Evolutionary conservation across 2,797 vertebrate species (phyloP).

Genomic region (Hyperoplus immaculatus): DNA sequence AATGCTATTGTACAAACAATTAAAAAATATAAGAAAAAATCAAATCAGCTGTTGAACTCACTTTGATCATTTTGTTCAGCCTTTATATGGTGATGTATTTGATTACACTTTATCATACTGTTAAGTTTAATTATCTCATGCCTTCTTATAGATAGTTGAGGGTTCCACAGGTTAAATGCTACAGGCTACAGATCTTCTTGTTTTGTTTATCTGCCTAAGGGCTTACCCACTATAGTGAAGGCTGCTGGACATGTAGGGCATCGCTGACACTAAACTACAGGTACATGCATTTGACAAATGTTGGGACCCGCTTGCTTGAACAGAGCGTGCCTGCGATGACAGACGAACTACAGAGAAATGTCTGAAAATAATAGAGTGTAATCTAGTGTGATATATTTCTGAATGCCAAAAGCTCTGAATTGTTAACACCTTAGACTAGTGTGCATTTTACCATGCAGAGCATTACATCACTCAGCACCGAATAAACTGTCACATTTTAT

Average conservation of each 20-base stretch:
- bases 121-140: background rate
- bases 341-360: background rate
- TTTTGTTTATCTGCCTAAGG: background rate
- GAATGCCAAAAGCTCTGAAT: background rate
- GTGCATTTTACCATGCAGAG: slow-evolving; percentile 19
- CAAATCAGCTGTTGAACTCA: too few relatives aligned
- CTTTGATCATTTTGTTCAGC: too few relatives aligned
- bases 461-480: slow-evolving; percentile 47
- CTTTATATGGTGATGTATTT: background rate
- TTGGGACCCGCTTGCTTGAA: background rate
- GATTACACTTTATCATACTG: background rate
- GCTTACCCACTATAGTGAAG: background rate
- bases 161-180: background rate
- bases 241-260: background rate
- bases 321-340: background rate
- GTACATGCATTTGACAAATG: background rate
- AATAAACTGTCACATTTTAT: slow-evolving; percentile 49
- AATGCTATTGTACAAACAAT: background rate
- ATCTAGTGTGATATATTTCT: background rate
- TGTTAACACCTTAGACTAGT: background rate
- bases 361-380: slow-evolving; percentile 1
- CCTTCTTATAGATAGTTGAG: background rate
- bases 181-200: background rate
- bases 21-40: background rate
- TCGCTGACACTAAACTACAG: background rate